Conservation (phyloP, 1,140 invertebrate species). For the Frieseomelitta varia region DNA sequence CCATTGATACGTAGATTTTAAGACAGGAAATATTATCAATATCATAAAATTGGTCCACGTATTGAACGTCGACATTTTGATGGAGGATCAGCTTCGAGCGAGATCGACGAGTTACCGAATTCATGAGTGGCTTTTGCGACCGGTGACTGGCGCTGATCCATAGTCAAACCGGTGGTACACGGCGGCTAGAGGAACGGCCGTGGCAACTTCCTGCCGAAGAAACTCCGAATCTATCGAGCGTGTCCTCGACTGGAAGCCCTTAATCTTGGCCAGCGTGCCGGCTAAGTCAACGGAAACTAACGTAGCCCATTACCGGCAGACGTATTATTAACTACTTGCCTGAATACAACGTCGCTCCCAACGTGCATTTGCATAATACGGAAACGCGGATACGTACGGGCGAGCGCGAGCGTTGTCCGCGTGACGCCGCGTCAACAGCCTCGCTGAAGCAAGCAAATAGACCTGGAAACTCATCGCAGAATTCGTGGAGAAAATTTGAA, state of each 20-base stretch:
- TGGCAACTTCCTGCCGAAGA: constrained; percentile 3
- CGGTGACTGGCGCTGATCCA: neutral
- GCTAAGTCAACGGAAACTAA: constrained; percentile 17
- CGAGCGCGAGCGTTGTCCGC: neutral
- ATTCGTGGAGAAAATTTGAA: too few relatives aligned
- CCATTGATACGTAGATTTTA: too few relatives aligned
- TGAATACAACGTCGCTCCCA: neutral
- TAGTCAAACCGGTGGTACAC: neutral
- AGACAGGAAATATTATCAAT: too few relatives aligned
- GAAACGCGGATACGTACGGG: neutral
- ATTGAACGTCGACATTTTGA: too few relatives aligned
- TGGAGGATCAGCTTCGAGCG: too few relatives aligned
- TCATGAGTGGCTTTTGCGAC: neutral
- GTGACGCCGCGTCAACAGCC: neutral
- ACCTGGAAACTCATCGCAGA: neutral
- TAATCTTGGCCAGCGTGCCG: constrained; percentile 7
- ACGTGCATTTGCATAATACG: constrained; percentile 32
- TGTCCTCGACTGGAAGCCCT: neutral
- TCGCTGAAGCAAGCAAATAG: neutral
- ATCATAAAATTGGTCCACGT: too few relatives aligned
- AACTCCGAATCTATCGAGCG: neutral
- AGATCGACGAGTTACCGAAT: neutral
- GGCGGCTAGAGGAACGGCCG: neutral
- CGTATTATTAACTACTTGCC: constrained; percentile 47
- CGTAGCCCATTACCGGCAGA: constrained; percentile 15